These are phyloP conservation scores for Unio pictorum DNA, from an alignment of 2,888 invertebrate genomes.

Conservation along the genomic window DNA sequence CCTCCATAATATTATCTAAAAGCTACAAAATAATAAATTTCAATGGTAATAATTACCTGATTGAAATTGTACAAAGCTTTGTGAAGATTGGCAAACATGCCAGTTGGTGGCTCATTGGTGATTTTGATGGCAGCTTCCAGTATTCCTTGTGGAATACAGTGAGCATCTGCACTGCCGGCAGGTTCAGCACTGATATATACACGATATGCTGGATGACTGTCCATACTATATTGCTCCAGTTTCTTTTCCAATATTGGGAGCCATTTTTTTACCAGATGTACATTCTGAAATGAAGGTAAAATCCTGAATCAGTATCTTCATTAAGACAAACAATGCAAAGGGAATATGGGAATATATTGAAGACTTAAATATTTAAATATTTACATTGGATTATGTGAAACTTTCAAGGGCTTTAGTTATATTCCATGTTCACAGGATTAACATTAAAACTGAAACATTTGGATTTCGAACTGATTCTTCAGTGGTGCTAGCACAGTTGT, in stretches of 20 bases:
- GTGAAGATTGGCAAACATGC: slow-evolving; percentile 96
- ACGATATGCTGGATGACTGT: slow-evolving; percentile 85
- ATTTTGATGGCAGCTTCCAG: slow-evolving; percentile 96
- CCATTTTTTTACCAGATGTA: slow-evolving; percentile 96
- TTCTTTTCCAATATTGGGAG: slow-evolving; percentile 91
- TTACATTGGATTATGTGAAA: too few species aligned
- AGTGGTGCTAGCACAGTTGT: too few species aligned
- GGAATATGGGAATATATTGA: too few species aligned
- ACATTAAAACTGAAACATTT: too few species aligned
- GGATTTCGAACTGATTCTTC: too few species aligned
- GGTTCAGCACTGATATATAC: slow-evolving; percentile 96
- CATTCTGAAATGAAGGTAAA: slow-evolving; percentile 79
- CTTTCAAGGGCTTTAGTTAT: too few species aligned
- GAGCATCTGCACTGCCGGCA: slow-evolving; percentile 86
- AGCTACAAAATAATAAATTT: too few species aligned
- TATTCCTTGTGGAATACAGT: slow-evolving; percentile 96
- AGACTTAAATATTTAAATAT: too few species aligned
- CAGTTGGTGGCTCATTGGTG: slow-evolving; percentile 96
- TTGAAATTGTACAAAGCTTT: slow-evolving; percentile 95
- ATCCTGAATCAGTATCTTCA: too few species aligned
- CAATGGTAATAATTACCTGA: slow-evolving; percentile 74
- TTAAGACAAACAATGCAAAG: too few species aligned
- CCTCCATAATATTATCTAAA: too few species aligned
- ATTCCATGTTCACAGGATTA: too few species aligned
- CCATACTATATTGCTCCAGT: slow-evolving; percentile 86